Percentiles rank a stretch among this genome's conserved stretches.
Conservation (phyloP, 2,888 invertebrate species). For the Psylliodes chrysocephalus region DNA sequence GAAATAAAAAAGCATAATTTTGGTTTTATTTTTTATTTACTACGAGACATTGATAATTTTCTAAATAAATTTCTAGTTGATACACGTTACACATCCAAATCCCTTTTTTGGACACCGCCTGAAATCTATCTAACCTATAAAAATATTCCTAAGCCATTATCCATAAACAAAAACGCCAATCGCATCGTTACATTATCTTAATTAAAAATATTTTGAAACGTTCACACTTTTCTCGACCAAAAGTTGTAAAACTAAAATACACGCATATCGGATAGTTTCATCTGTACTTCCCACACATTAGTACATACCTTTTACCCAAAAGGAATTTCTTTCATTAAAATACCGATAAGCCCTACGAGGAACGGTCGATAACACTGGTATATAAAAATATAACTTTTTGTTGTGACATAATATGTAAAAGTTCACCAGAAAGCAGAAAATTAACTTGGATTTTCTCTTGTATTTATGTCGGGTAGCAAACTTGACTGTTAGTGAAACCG, state of each 20-base stretch:
- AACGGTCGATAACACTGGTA: too few species aligned
- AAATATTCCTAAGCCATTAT: background rate
- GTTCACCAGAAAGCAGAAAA: too few species aligned
- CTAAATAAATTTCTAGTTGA: background rate
- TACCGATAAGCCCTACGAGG: too few species aligned
- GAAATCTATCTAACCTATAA: background rate
- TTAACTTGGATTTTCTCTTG: too few species aligned
- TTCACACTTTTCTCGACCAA: background rate
- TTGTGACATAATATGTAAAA: too few species aligned
- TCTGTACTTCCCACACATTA: background rate
- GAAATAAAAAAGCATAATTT: too few species aligned
- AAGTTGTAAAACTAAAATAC: background rate
- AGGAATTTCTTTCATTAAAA: constrained; percentile 1
- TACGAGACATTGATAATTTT: too few species aligned
- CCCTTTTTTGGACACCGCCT: background rate
- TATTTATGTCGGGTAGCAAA: too few species aligned
- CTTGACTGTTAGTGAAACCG: too few species aligned
- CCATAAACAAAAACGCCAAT: background rate
- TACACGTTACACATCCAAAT: background rate
- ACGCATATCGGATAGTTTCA: background rate
- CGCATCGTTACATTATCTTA: background rate
- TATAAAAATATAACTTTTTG: too few species aligned
- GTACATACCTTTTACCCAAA: too few species aligned
- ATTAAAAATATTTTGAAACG: background rate
- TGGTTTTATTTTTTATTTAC: too few species aligned